Base-by-base conservation (phyloP, 2,888 invertebrate species). In the Pristionchus japonicus region DNA sequence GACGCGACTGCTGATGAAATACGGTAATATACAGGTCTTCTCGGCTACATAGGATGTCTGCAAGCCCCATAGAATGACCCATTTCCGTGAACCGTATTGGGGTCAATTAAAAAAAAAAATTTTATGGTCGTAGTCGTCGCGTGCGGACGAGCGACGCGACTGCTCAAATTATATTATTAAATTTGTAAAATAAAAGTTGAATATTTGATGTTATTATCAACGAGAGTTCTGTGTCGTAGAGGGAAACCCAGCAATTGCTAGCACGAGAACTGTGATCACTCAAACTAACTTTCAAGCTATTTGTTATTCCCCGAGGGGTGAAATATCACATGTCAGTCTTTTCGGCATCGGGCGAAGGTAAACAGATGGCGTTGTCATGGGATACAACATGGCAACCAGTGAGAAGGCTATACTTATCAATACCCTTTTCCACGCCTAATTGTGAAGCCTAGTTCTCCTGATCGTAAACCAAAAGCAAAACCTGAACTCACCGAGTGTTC, bases 111-210 rank as follows among this genome's bases (percentile, higher is more conserved):
- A n/a, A n/a, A n/a, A n/a, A n/a, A n/a, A n/a, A n/a, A n/a, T n/a
- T n/a, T 89, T 85, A 20, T 84, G 70, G 20, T 80, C 89, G 27
- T 89, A 88, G n/a, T 89, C 89, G n/a, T 27, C 52, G 43, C 82
- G 82, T 1, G 74, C 49, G 3, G 74, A 74, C 0, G 85, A 85
- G 34, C 85, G 61, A 52, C 82, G 82, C 13, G 82, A 83, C 85
- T 85, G 85, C 27, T n/a, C n/a, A n/a, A n/a, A n/a, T n/a, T n/a
- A n/a, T n/a, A n/a, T n/a, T n/a, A n/a, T n/a, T n/a, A n/a, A n/a
- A n/a, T n/a, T n/a, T n/a, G n/a, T n/a, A n/a, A n/a, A n/a, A n/a
- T n/a, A n/a, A n/a, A n/a, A n/a, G n/a, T n/a, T n/a, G n/a, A n/a
- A n/a, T n/a, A n/a, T n/a, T n/a, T n/a, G n/a, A n/a, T n/a, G n/a